Conservation (phyloP, 2,113 vertebrate genomes). For the Zootoca vivipara region DNA sequence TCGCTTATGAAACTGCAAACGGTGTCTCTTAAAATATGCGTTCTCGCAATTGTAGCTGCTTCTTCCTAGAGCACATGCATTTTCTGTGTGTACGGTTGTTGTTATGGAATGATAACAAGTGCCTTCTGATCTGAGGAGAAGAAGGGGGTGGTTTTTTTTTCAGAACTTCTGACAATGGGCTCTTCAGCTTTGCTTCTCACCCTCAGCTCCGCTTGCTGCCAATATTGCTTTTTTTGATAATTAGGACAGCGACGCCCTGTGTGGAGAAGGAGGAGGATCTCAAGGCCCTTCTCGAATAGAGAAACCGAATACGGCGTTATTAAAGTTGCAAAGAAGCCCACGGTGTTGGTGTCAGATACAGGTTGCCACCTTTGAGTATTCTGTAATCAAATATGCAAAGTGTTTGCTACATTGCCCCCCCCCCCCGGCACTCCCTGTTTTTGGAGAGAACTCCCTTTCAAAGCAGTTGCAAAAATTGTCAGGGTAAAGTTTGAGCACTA, state of each 20-base stretch:
- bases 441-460: not conserved
- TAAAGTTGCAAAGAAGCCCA: not conserved
- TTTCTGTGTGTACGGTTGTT: not conserved
- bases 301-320: constrained; percentile 1
- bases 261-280: not conserved
- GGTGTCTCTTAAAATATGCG: not conserved
- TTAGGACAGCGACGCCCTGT: not conserved
- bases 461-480: not conserved
- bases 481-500: not conserved
- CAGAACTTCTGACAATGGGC: not conserved
- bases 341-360: not conserved
- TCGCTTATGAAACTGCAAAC: not conserved
- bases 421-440: fast-evolving
- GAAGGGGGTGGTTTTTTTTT: not conserved
- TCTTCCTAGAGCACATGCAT: not conserved
- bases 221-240: not conserved
- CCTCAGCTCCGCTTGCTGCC: not conserved
- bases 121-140: not conserved
- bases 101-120: not conserved
- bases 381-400: not conserved
- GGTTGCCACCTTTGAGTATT: not conserved
- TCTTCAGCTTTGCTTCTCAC: not conserved
- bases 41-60: not conserved
- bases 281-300: constrained; percentile 14
- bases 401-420: not conserved